These are phyloP conservation scores for Trichonephila clavata DNA, from an alignment of 1,140 invertebrate species.

Conservation along the genomic window DNA sequence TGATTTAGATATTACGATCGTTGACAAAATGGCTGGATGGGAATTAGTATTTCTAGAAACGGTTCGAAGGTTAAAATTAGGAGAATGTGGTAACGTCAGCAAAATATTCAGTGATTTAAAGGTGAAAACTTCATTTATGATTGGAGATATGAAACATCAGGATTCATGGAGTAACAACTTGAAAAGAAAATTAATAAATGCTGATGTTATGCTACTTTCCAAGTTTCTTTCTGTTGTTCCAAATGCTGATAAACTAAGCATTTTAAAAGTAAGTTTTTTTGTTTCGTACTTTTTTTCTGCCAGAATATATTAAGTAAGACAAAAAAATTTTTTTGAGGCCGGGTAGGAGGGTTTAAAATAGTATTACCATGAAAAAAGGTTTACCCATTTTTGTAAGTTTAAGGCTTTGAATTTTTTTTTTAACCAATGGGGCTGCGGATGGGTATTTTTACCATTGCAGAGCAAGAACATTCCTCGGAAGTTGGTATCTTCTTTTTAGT, in stretches of 20 bases:
- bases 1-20: background rate
- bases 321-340: too few relatives aligned
- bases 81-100: constrained; percentile 30
- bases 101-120: constrained; percentile 29
- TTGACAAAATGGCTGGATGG: constrained; percentile 26
- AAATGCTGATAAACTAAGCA: background rate
- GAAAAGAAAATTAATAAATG: background rate
- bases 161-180: background rate
- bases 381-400: too few relatives aligned
- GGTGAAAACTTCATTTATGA: background rate
- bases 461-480: too few relatives aligned
- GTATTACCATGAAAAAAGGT: too few relatives aligned
- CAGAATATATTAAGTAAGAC: too few relatives aligned
- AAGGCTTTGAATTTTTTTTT: too few relatives aligned
- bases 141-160: background rate
- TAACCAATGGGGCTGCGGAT: too few relatives aligned
- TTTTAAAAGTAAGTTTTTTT: constrained; percentile 34
- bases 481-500: too few relatives aligned
- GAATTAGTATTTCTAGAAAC: background rate
- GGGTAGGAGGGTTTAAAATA: too few relatives aligned
- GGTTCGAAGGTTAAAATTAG: background rate
- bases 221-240: constrained; percentile 53
- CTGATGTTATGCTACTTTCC: constrained; percentile 18
- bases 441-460: too few relatives aligned
- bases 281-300: background rate